Base-by-base conservation (phyloP, 2,888 invertebrate species). In the Prosapia bicincta region DNA sequence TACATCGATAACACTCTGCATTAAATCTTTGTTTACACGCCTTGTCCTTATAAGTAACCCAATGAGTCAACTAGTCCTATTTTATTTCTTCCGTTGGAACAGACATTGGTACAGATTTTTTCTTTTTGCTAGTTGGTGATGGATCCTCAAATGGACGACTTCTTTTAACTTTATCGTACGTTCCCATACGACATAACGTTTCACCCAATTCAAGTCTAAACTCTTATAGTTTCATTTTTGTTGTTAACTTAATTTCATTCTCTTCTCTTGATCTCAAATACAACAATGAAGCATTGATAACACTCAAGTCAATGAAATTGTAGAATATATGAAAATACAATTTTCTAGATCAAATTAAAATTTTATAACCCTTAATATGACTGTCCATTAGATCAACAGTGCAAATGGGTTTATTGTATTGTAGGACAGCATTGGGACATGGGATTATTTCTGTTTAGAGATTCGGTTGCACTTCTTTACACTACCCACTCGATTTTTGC, bases 121-220 rank as follows among this genome's bases (percentile, higher is more conserved):
- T 28, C 28, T 28, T 28, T 9, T 28, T 28, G 5, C 3, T 28
- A 6, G 9, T 28, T 28, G 28, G 28, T 28, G 28, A 24, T 24
- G 69, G 28, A 30, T n/a, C 32, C n/a, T n/a, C 20, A 69, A 30
- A 30, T 69, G 69, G 69, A 20, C 69, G 15, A 30, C 69, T 32
- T 32, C 28, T 28, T 32, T 69, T 69, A n/a, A 24, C 0, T 13
- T 24, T 24, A 30, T n/a, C 26, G 24, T 69, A 32, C 30, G 26
- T 15, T 13, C 69, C 69, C 20, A 69, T 69, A 30, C 32, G 69
- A 32, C 32, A 69, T 25, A 69, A 13, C 30, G 69, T 69, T 69
- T 69, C 69, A 20, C n/a, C 69, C 9, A 32, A 15, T 25, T 69
- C 69, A 20, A 69, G 26, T 32, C 28, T 23, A 23, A 69, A 69